A percentile compares a stretch with the other conserved stretches of the same genome.
Evolutionary conservation across 1,140 invertebrate species (phyloP).

Genomic region (Heterodera schachtii): DNA sequence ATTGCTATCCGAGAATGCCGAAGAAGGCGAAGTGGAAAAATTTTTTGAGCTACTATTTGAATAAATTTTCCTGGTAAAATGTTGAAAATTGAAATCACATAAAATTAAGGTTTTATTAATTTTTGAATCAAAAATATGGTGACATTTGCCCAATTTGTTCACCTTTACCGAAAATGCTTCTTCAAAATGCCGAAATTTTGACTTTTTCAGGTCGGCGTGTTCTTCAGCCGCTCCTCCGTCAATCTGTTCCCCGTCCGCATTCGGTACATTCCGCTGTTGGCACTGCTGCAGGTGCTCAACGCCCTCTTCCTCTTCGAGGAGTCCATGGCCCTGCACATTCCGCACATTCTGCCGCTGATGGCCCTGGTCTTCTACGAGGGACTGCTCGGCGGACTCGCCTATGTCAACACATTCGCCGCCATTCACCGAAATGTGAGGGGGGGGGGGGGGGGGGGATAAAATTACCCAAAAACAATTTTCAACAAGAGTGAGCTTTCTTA

Average conservation of each 20-base stretch:
- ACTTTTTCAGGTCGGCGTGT: conserved; percentile 72
- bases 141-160: too few species aligned
- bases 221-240: conserved; percentile 82
- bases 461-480: too few species aligned
- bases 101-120: too few species aligned
- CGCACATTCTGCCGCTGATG: conserved; percentile 56
- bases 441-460: background rate
- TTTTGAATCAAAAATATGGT: too few species aligned
- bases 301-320: conserved; percentile 54
- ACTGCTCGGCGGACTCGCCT: conserved; percentile 47
- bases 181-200: too few species aligned
- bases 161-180: too few species aligned
- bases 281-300: conserved; percentile 75
- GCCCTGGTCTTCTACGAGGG: conserved; percentile 49
- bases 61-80: too few species aligned
- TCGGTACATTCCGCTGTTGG: conserved; percentile 76
- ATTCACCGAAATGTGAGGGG: conserved; percentile 32
- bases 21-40: too few species aligned
- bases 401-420: conserved; percentile 50
- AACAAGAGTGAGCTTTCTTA: too few species aligned
- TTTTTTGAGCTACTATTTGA: too few species aligned
- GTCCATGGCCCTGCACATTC: conserved; percentile 46
- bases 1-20: too few species aligned
- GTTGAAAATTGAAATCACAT: too few species aligned
- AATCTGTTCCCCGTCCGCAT: conserved; percentile 73